phyloP scores from a whole-genome alignment of 2,113 vertebrate genomes.

The Nesoenas mayeri region DNA sequence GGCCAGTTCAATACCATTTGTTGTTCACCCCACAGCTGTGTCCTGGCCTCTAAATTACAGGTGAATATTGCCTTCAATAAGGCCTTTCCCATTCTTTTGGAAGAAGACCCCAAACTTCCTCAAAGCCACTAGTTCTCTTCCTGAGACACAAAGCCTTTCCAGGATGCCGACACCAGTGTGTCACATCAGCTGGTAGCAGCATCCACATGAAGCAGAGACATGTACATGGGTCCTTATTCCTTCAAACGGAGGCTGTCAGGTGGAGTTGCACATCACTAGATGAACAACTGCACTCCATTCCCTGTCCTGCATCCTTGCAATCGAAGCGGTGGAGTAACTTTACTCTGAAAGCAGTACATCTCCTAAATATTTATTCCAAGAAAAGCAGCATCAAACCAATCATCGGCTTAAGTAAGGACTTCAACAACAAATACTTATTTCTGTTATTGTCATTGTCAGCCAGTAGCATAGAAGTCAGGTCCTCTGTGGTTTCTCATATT shows the following conservation, averaged over 20 bases:
- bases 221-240: background rate
- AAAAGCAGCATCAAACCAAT: background rate
- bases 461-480: background rate
- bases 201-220: background rate
- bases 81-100: background rate
- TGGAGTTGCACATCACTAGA: background rate
- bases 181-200: background rate
- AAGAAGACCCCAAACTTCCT: background rate
- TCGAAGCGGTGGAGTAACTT: background rate
- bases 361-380: constrained; percentile 44
- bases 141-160: background rate
- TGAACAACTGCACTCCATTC: background rate
- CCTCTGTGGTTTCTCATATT: constrained; percentile 37
- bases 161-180: background rate
- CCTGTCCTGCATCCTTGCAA: background rate
- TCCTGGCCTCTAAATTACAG: background rate
- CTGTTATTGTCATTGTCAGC: background rate
- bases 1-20: background rate
- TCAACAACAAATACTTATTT: constrained; percentile 35
- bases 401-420: background rate
- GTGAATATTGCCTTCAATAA: background rate
- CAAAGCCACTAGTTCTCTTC: background rate
- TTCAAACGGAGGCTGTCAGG: background rate
- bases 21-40: background rate
- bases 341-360: background rate